Base-by-base conservation (phyloP, 2,888 invertebrate genomes). In the Drosophila imparisetae region DNA sequence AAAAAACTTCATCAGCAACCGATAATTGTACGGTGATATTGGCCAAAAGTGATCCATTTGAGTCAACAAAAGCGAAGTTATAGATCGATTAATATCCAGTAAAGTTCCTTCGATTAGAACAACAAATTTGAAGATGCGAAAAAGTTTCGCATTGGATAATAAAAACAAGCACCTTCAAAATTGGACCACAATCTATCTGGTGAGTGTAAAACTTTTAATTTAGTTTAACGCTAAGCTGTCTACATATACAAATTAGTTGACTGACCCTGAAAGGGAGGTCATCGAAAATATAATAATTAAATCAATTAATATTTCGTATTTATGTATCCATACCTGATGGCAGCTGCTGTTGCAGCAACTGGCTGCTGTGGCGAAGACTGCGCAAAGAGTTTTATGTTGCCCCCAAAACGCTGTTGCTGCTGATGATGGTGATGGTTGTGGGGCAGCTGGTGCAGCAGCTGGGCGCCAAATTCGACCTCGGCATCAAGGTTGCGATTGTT, bases 331-430 rank as follows among this genome's bases (percentile, higher is more conserved):
- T 59, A 83, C 86, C 79, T 73, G 29, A 86, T 75, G 38, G 78
- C 80, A 38, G 75, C 54, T n/a, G 67, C 60, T 32, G 80, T 21
- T 10, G 62, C 67, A 10, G 58, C 49, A 53, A 50, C 53, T 18
- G 80, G 61, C 50, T 78, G 80, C 15, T 72, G 63, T 34, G 68
- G 77, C 4, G 8, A 24, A 24, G 45, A 24, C 24, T 24, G 42
- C 32, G 65, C 18, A 34, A 76, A 32, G 29, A 72, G 40, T 15
- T 69, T 71, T 38, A 66, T 59, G 68, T 65, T 75, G 61, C 73
- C 72, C 0, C 74, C 75, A 50, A 81, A 86, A n/a, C 78, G 63
- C 49, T 66, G 76, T 18, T 61, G 76, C 21, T 61, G 69, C 27
- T 67, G 81, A 2, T 64, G 62, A 38, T 29, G 49, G 29, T 66